Base-by-base conservation (phyloP, 2,113 vertebrate species). In the Paraplagusia blochii region DNA sequence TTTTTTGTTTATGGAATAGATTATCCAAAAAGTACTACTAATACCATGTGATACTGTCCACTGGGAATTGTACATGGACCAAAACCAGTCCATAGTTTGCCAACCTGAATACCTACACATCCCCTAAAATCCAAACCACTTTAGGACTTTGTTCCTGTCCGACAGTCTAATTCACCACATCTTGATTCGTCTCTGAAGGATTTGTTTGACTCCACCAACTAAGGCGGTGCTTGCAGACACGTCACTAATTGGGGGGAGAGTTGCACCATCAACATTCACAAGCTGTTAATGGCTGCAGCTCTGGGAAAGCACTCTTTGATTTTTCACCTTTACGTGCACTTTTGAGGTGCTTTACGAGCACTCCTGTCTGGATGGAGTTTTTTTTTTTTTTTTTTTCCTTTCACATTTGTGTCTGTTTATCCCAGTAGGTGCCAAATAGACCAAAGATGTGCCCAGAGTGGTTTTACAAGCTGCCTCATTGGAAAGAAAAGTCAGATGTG, bases 201-300 rank as follows among this genome's bases (percentile, higher is more conserved):
- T 58, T 29, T 34, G 40, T 63, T 64, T 63, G 76, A 66, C 71
- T 65, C 38, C 48, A 43, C 38, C 40, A 14, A 69, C 44, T 81
- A 63, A 64, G 59, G 66, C 59, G 1, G 17, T 73, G 72, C 59
- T 48, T 39, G 59, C 53, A 63, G 46, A 48, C 2, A 54, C 11
- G 13, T 39, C 45, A 44, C 77, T 86, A 87, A 85, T 80, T 83
- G 78, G 70, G 67, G 35, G 62, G 66, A 66, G 69, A 59, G 81
- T 63, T 70, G 72, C 68, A 53, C 71, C 55, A 43, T 75, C 57
- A 8, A 73, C 77, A 74, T 83, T 88, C 80, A 82, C 72, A 80
- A 86, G 82, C 79, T 87, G 82, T 77, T 86, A 85, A 86, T 85
- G 69, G 66, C 74, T 86, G 16, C 15, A 33, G 40, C 53, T 58